Evolutionary conservation across 2,113 vertebrate species (phyloP), one percentile per base, ranked within the genome.

Genomic region (Siniperca chuatsi): DNA sequence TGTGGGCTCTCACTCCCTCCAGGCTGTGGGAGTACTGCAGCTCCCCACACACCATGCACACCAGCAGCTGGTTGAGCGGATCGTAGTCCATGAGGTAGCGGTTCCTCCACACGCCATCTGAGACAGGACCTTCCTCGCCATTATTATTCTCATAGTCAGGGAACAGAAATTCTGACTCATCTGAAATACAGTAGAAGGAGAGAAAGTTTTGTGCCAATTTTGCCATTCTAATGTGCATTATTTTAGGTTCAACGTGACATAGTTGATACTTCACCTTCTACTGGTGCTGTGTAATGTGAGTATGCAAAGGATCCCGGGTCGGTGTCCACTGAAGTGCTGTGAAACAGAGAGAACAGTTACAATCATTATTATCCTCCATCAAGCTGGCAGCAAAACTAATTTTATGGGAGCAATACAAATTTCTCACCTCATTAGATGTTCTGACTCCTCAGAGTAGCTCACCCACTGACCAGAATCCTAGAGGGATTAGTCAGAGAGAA

Each of bases 41-140:
- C 21, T 96, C 96, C 1, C 97, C 97, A 10, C 97, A 98, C 73
- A 97, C 97, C 96, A 97, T 97, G 89, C 97, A 98, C 89, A 98
- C 96, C 3, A 95, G 87, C 83, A 96, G 95, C 87, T 96, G 96
- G 75, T 96, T 96, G 79, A 95, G 94, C 0, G 96, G 95, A 87
- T 97, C 96, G 11, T 91, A 96, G 75, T 97, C 97, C 95, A 98
- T 97, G 87, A 97, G 95, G 94, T 96, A 97, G 70, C 90, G 82
- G 75, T 60, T 92, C 90, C 96, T 94, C 96, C 96, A 96, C 60
- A 86, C 74, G 0, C n/a, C 61, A 23, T 90, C 93, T 0, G 94
- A 91, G 52, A 92, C 44, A 0, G 89, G 62, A 13, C 68, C 80
- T 1, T 94, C 94, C 8, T 89, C 86, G 0, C 71, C 40, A 0